A percentile compares a stretch with the other conserved stretches of the same genome.
Conservation (phyloP, 2,113 vertebrate species). For the Aphyosemion australe region DNA sequence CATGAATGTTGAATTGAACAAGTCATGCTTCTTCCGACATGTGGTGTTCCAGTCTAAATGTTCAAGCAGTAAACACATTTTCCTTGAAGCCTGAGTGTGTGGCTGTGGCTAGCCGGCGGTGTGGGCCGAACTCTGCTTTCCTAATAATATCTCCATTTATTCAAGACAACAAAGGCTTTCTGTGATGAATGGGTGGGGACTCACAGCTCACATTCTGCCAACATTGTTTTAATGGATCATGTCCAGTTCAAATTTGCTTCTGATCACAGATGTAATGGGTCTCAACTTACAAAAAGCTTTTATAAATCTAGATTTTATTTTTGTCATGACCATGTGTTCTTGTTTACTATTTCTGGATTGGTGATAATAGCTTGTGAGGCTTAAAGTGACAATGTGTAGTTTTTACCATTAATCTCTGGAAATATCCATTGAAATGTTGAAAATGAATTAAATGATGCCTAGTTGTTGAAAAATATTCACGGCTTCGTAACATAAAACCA, state of each 20-base stretch:
- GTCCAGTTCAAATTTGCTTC: slow-evolving; percentile 18
- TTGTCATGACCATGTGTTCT: slow-evolving; percentile 11
- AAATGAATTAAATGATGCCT: too few species aligned
- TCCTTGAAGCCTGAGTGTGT: slow-evolving; percentile 30
- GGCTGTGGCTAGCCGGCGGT: slow-evolving; percentile 30
- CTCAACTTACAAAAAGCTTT: slow-evolving; percentile 8
- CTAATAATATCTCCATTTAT: slow-evolving; percentile 58
- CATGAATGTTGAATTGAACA: slow-evolving; percentile 2
- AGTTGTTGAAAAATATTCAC: too few species aligned
- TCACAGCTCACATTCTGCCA: slow-evolving; percentile 29
- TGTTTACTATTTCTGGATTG: neutral
- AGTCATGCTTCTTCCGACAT: slow-evolving; percentile 1
- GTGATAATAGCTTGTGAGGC: slow-evolving; percentile 17
- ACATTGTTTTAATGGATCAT: slow-evolving; percentile 29
- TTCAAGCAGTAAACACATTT: slow-evolving; percentile 18
- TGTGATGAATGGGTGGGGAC: slow-evolving; percentile 43
- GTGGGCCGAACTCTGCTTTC: slow-evolving; percentile 50
- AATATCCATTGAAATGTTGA: too few species aligned
- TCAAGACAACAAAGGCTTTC: slow-evolving; percentile 54
- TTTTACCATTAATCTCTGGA: too few species aligned
- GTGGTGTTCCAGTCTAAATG: slow-evolving; percentile 2
- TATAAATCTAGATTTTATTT: neutral
- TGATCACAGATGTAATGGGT: slow-evolving; percentile 11
- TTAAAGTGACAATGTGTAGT: too few species aligned
- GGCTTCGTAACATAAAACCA: too few species aligned